Percentiles rank a stretch among this genome's conserved stretches.
These are phyloP conservation scores for Mactra quadrangularis DNA, from an alignment of 1,140 invertebrate genomes.

Conservation along the genomic window DNA sequence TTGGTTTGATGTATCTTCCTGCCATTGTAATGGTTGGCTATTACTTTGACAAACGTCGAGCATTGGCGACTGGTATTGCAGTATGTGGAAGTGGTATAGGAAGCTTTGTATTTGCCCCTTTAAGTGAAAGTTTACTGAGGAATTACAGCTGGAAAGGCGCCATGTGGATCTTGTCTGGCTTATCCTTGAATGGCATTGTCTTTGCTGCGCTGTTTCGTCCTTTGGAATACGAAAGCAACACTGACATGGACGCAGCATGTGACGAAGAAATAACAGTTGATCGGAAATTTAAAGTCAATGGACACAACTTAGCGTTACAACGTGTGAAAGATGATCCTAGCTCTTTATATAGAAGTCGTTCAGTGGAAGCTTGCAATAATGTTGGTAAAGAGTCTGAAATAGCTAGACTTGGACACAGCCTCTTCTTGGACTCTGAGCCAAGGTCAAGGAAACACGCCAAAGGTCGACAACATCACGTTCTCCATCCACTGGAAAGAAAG, in stretches of 20 bases:
- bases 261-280: constrained; percentile 27
- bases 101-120: constrained; percentile 90
- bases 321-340: background rate
- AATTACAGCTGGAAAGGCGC: constrained; percentile 89
- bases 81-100: constrained; percentile 97
- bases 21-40: constrained; percentile 99
- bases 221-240: constrained; percentile 81
- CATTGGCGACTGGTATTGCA: constrained; percentile 98
- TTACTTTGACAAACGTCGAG: constrained; percentile 98
- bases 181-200: constrained; percentile 96
- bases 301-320: background rate
- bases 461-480: constrained; percentile 9
- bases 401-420: constrained; percentile 41
- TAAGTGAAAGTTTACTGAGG: constrained; percentile 88
- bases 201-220: constrained; percentile 98
- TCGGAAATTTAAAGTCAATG: background rate
- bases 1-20: constrained; percentile 98
- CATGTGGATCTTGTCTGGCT: constrained; percentile 88
- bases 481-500: constrained; percentile 65
- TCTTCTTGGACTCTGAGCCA: constrained; percentile 19
- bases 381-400: constrained; percentile 13
- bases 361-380: constrained; percentile 33
- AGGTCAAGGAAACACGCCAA: constrained; percentile 24
- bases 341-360: constrained; percentile 33
- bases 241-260: background rate